Evolutionary conservation across 2,113 vertebrate species (phyloP), one percentile per base, ranked within the genome.

Genomic region (Talpa occidentalis): DNA sequence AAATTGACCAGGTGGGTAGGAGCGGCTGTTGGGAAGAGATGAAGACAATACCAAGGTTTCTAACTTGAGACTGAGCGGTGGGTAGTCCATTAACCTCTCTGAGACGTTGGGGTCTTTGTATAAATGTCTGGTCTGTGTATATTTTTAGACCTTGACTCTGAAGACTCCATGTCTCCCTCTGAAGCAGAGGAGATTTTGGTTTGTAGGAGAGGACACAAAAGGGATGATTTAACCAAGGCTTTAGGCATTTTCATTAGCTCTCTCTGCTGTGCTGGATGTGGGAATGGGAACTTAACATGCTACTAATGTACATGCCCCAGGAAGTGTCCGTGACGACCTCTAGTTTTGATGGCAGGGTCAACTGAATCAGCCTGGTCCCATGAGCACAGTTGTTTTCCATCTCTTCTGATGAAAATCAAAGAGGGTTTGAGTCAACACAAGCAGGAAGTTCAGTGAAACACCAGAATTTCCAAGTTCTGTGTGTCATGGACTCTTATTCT

Each of bases 121-220:
- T 79, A 72, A 78, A 64, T 52, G 37, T 54, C 24, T 85, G 40
- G 24, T 85, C 14, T 67, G 78, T 62, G 30, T 66, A 40, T 60
- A 82, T 11, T 74, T 92, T 84, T 89, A 78, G 60, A 80, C 14
- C 0, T 21, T 80, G 9, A 59, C 21, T 37, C 66, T 78, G 22
- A 93, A 42, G 32, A 40, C 47, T 77, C 78, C n/a, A 60, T 7
- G 79, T 94, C 30, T 84, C 10, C 4, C 35, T 93, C 59, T 49
- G 49, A 93, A 81, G 67, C 15, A 86, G 60, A 93, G 14, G 62
- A 76, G 21, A 15, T 35, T 92, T 95, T 77, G 56, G 47, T 19
- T 24, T 67, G 52, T 21, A 84, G 3, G 42, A 73, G 26, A 81
- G 28, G 19, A 49, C 2, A 19, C 10, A 56, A 76, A 73, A 22